Conservation (phyloP, 2,888 invertebrate genomes). For the Sminthurinus aureus region DNA sequence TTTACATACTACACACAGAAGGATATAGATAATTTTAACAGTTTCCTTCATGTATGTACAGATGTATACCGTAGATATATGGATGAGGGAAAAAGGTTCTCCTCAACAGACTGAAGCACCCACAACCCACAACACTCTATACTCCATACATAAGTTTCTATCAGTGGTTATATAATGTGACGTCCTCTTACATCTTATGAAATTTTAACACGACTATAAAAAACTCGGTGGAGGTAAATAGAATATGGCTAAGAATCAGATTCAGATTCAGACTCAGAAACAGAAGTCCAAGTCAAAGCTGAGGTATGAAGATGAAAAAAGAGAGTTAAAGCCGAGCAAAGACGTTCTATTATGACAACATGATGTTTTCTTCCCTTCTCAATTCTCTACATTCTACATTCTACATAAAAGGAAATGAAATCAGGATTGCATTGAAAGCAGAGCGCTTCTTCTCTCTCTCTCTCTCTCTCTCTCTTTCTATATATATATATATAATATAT, state of each 20-base stretch:
- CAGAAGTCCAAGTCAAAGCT: neutral
- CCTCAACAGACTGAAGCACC: too few relatives aligned
- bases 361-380: conserved; percentile 17
- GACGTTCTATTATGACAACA: conserved; percentile 27
- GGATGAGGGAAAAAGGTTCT: too few relatives aligned
- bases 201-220: conserved; percentile 1
- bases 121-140: too few relatives aligned
- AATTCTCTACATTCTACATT: neutral
- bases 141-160: too few relatives aligned
- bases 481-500: too few relatives aligned
- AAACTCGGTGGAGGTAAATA: neutral
- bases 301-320: conserved; percentile 6
- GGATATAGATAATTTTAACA: too few relatives aligned
- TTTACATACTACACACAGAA: too few relatives aligned
- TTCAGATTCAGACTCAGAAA: neutral
- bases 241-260: neutral
- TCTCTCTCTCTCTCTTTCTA: neutral
- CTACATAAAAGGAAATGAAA: conserved; percentile 29
- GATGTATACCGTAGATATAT: too few relatives aligned
- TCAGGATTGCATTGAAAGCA: conserved; percentile 26
- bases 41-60: too few relatives aligned
- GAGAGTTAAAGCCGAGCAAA: conserved; percentile 20
- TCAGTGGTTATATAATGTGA: too few relatives aligned
- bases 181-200: neutral
- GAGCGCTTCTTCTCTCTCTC: conserved; percentile 16